phyloP scores from a whole-genome alignment of 1,140 invertebrate genomes.

The Atopsyche davidsoni region DNA sequence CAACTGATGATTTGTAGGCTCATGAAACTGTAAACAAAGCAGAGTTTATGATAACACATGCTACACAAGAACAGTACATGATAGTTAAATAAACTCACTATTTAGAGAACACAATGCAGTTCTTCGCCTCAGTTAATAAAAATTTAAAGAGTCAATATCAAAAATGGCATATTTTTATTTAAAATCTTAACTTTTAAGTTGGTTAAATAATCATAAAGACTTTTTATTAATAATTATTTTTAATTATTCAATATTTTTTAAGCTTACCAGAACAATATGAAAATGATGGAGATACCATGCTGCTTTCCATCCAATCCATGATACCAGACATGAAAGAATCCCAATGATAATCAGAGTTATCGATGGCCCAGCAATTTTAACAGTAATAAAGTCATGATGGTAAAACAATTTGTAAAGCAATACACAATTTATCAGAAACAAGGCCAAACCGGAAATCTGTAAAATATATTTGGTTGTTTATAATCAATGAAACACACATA shows the following conservation, averaged over 20 bases:
- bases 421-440: conserved; percentile 44
- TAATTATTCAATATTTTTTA: too few relatives aligned
- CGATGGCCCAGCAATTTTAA: conserved; percentile 44
- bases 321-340: conserved; percentile 45
- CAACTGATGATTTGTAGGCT: too few relatives aligned
- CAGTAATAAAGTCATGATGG: conserved; percentile 44
- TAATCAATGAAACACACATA: too few relatives aligned
- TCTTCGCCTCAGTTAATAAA: too few relatives aligned
- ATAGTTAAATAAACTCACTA: too few relatives aligned
- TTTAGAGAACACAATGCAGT: too few relatives aligned
- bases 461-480: too few relatives aligned
- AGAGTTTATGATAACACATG: too few relatives aligned
- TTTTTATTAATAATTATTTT: conserved; percentile 18
- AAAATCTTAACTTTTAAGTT: conserved; percentile 6
- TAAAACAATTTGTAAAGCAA: conserved; percentile 48
- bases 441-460: conserved; percentile 49
- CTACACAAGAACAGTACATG: too few relatives aligned
- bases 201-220: conserved; percentile 15
- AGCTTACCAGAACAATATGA: conserved; percentile 47
- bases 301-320: conserved; percentile 50
- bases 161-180: conserved; percentile 1
- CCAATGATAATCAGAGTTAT: conserved; percentile 46
- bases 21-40: too few relatives aligned
- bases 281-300: conserved; percentile 44
- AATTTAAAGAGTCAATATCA: too few relatives aligned